Evolutionary conservation across 2,113 vertebrate species (phyloP).

Genomic region (Toxotes chatareus): DNA sequence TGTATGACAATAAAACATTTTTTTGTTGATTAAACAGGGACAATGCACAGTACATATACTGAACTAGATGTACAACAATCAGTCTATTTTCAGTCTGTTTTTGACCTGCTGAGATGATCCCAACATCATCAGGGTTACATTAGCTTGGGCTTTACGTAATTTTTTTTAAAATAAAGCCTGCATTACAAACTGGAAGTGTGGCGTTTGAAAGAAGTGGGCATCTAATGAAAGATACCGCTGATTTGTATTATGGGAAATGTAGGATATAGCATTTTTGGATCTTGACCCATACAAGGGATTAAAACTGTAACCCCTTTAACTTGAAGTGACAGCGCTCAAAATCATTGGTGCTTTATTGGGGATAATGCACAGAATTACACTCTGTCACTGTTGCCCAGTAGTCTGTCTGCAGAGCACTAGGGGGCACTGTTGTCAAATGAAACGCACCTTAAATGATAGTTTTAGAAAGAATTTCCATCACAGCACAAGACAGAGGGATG

Average conservation of each 20-base stretch:
- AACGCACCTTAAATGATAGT: constrained; percentile 1
- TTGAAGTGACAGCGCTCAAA: neutral
- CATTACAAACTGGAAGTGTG: no score
- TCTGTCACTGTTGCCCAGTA: neutral
- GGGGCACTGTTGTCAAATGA: constrained; percentile 68
- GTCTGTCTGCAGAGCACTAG: constrained; percentile 45
- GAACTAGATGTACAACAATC: neutral
- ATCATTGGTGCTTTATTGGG: neutral
- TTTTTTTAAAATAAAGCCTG: no score
- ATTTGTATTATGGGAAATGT: neutral
- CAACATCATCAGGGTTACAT: no score
- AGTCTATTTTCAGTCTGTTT: neutral
- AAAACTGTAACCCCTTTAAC: neutral
- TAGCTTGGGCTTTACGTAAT: no score
- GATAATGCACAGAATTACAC: neutral
- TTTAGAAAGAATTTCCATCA: constrained; percentile 4
- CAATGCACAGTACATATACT: neutral
- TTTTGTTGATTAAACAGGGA: neutral
- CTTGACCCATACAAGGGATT: neutral
- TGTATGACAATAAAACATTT: neutral
- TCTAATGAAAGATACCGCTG: neutral
- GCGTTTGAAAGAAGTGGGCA: no score
- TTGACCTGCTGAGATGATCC: neutral
- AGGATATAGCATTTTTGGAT: neutral
- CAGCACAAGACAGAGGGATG: constrained; percentile 8